Conservation (phyloP, 2,888 invertebrate genomes). For the Temnothorax rugatulus region DNA sequence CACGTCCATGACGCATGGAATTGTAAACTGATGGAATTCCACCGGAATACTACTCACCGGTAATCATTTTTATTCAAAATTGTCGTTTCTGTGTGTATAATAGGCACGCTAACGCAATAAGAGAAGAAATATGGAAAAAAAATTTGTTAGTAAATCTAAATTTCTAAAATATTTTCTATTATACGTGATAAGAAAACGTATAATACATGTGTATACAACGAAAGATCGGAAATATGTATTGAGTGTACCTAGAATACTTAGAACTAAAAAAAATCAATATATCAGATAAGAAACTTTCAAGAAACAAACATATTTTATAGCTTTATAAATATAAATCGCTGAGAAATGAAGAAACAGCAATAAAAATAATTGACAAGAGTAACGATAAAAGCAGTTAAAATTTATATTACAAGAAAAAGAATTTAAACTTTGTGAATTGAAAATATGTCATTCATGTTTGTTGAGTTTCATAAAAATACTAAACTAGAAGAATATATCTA, state of each 20-base stretch:
- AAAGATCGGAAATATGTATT: not conserved
- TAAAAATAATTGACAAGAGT: not conserved
- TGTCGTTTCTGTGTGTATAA: not conserved
- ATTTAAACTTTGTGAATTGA: not conserved
- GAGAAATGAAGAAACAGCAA: not conserved
- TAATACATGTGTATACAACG: not conserved
- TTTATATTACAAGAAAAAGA: not conserved
- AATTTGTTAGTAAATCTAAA: not conserved
- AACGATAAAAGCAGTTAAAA: slow-evolving; percentile 7
- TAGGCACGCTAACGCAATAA: not conserved
- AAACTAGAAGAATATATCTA: not conserved
- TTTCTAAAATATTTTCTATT: not conserved
- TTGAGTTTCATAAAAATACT: slow-evolving; percentile 4
- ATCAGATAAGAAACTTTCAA: not conserved
- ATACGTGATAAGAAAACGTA: not conserved
- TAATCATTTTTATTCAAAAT: slow-evolving; percentile 18
- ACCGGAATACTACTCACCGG: not conserved
- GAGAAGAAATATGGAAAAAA: not conserved
- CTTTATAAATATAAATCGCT: not conserved
- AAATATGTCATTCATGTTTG: not conserved
- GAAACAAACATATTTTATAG: not conserved
- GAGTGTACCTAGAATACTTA: no score
- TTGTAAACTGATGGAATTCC: slow-evolving; percentile 26
- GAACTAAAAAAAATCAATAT: not conserved
- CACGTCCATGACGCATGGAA: slow-evolving; percentile 24